Evolutionary conservation across 2,888 invertebrate species (phyloP).

Genomic region (Escarpia spicata): DNA sequence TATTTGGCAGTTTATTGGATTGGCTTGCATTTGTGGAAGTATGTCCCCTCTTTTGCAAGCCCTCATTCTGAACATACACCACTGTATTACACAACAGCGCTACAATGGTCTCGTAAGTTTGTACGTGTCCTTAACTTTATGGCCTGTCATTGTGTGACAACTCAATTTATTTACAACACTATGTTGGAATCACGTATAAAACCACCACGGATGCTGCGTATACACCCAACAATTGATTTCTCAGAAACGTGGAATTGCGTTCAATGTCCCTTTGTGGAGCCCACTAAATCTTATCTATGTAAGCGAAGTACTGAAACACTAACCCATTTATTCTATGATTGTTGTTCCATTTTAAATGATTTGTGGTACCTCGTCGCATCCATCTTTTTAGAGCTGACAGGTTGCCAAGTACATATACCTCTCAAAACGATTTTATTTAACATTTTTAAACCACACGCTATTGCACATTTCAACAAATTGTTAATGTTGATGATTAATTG

Average conservation of each 20-base stretch:
- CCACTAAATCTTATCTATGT: slow-evolving; percentile 8
- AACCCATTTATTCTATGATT: slow-evolving; percentile 17
- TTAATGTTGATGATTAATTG: not conserved
- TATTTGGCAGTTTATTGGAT: not conserved
- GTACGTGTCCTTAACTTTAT: not conserved
- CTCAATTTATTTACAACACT: not conserved
- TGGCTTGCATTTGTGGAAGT: not conserved
- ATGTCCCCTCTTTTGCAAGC: not conserved
- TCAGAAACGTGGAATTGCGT: not conserved
- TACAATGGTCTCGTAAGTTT: not conserved
- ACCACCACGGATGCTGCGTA: not conserved
- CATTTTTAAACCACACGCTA: not conserved
- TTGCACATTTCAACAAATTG: not conserved
- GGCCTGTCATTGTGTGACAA: not conserved
- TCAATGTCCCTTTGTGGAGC: not conserved
- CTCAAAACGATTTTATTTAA: not conserved
- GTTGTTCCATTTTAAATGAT: not conserved
- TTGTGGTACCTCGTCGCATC: not conserved
- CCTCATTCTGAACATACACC: slow-evolving; percentile 13
- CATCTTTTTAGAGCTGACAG: not conserved
- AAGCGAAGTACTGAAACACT: not conserved
- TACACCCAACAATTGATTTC: slow-evolving; percentile 14
- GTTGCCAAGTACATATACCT: not conserved
- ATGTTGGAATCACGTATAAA: not conserved
- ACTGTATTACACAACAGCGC: not conserved